Conservation (phyloP, 2,113 vertebrate species). For the Chlamydotis undulata region DNA sequence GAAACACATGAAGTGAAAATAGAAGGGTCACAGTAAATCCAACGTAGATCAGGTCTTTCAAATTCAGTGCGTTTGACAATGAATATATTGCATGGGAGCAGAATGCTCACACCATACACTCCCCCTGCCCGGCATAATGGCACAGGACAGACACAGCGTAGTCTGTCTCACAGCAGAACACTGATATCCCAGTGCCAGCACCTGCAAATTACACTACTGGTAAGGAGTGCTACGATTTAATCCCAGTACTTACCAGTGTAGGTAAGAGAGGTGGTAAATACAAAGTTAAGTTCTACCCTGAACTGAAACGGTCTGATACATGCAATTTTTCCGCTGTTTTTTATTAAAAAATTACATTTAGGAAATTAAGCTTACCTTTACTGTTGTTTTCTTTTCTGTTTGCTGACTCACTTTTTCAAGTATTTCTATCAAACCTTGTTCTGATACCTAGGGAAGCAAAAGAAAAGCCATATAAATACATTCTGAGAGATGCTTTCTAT, state of each 20-base stretch:
- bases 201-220: neutral
- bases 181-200: rapidly evolving
- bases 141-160: neutral
- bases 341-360: no score
- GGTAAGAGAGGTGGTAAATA: neutral
- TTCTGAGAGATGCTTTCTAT: neutral
- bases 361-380: constrained; percentile 81
- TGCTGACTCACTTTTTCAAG: constrained; percentile 98
- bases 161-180: neutral
- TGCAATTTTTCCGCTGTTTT: neutral
- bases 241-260: neutral
- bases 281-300: neutral
- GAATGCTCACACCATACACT: neutral
- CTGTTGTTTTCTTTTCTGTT: constrained; percentile 95
- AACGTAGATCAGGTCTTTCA: neutral
- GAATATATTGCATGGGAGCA: neutral
- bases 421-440: constrained; percentile 96
- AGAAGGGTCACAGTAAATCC: neutral
- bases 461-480: neutral
- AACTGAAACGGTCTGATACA: rapidly evolving
- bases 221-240: neutral
- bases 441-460: constrained; percentile 83
- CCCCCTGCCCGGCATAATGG: neutral
- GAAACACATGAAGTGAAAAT: neutral
- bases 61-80: rapidly evolving